A percentile compares a stretch with the other conserved stretches of the same genome.
Conservation (phyloP, 1,140 invertebrate genomes). For the Pachyrhynchus sulphureomaculatus region DNA sequence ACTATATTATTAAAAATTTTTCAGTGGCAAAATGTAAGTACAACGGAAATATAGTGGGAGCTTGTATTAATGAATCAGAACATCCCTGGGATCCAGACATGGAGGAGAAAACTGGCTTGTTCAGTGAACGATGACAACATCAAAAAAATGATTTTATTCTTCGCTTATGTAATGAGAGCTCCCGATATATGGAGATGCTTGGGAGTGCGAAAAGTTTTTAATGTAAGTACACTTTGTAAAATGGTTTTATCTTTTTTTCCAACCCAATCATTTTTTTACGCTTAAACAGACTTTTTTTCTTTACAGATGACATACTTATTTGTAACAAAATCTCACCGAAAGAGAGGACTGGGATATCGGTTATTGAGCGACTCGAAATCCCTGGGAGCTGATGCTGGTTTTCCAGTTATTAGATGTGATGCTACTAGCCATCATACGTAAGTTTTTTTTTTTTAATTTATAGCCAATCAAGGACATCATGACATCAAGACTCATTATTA, state of each 20-base stretch:
- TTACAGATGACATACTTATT: conserved; percentile 47
- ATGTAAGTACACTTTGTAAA: conserved; percentile 36
- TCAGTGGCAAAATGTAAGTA: conserved; percentile 49
- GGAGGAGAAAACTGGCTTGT: conserved; percentile 43
- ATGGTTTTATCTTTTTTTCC: background rate
- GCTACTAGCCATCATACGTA: conserved; percentile 49
- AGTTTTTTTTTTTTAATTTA: no score
- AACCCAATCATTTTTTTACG: background rate
- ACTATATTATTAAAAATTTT: conserved; percentile 21
- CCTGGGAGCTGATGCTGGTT: conserved; percentile 51
- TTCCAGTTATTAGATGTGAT: conserved; percentile 51
- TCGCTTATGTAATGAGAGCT: conserved; percentile 45
- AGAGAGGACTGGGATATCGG: conserved; percentile 46
- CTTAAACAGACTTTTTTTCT: conserved; percentile 24
- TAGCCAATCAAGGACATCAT: no score
- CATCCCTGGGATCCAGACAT: conserved; percentile 44
- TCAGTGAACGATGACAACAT: conserved; percentile 36
- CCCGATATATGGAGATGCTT: conserved; percentile 50
- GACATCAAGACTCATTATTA: no score
- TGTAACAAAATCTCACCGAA: conserved; percentile 45
- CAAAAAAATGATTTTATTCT: conserved; percentile 51
- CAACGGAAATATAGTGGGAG: conserved; percentile 50
- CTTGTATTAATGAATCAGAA: conserved; percentile 49
- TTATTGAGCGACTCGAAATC: conserved; percentile 51
- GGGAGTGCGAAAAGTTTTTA: conserved; percentile 49